These are phyloP conservation scores for Scomber scombrus DNA, from an alignment of 2,113 vertebrate species.

Conservation along the genomic window DNA sequence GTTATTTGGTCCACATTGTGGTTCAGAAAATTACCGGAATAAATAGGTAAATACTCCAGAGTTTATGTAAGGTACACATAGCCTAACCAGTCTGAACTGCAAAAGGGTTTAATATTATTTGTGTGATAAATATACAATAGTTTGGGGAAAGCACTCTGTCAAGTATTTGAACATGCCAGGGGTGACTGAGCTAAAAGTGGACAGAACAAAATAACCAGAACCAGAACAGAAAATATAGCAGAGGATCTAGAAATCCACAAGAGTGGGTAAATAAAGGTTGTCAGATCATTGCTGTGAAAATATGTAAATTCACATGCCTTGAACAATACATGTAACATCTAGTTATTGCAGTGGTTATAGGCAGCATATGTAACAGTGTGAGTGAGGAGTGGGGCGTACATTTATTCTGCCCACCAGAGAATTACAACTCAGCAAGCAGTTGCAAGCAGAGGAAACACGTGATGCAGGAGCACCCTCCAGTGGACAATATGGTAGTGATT, in stretches of 20 bases:
- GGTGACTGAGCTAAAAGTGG: background rate
- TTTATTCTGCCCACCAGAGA: background rate
- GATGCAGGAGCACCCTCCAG: constrained; percentile 54
- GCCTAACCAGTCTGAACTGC: background rate
- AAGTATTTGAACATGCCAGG: background rate
- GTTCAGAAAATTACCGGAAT: background rate
- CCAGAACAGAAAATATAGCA: background rate
- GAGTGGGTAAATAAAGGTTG: constrained; percentile 15
- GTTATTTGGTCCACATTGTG: background rate
- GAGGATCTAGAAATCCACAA: constrained; percentile 12
- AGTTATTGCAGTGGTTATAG: background rate
- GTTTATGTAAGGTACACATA: background rate
- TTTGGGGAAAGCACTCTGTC: background rate
- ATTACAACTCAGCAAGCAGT: too few relatives aligned
- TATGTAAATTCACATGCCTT: background rate
- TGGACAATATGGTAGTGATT: constrained; percentile 28
- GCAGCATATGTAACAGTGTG: background rate
- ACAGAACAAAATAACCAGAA: constrained; percentile 12
- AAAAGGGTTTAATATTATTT: background rate
- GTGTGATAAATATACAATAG: too few relatives aligned
- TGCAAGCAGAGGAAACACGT: background rate
- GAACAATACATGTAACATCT: background rate
- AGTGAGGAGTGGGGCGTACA: background rate
- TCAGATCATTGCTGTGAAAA: background rate
- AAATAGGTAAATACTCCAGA: background rate